Base-by-base conservation (phyloP, 2,113 vertebrate genomes). In the Nicator chloris region DNA sequence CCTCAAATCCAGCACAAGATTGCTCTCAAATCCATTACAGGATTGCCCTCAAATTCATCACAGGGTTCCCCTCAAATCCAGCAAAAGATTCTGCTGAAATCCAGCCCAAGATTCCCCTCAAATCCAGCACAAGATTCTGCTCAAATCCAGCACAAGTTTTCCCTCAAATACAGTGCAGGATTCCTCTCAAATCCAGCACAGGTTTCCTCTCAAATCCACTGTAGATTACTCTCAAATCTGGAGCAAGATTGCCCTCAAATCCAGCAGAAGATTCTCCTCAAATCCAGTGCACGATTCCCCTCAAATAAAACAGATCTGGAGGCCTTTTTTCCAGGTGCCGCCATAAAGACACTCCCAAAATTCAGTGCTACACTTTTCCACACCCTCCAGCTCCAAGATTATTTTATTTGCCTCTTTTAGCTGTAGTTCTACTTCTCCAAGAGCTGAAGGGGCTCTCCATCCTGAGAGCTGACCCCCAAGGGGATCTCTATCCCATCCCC, bases 1-100 rank as follows among this genome's bases (percentile, higher is more conserved):
- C 27, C 7, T 71, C 54, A 82, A 51, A 71, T 60, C 54, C 24
- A 35, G 11, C 1, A 1, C 30, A 24, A 5, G 26, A 54, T 54
- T 37, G 1, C 28, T 0, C 4, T n/a, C 30, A 78, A 61, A 63
- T 50, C 57, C 4, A 27, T 4, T 0, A 1, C 16, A n/a, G 0
- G 4, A 70, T 42, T 60, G 1, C 3, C 0, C 18, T 56, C 27
- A 72, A 44, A 61, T 37, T 17, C 8, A 53, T 4, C 1, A 3
- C 44, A 78, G 5, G 7, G 35, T 20, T 37, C 2, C 5, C 0
- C 24, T 53, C 44, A 68, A 35, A 68, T 49, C 45, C 45, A 68
- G n/a, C n/a, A n/a, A n/a, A n/a, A n/a, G n/a, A n/a, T n/a, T n/a
- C n/a, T n/a, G n/a, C n/a, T n/a, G n/a, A n/a, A n/a, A n/a, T n/a